Evolutionary conservation across 2,113 vertebrate species (phyloP).

Genomic region (Bucco capensis): DNA sequence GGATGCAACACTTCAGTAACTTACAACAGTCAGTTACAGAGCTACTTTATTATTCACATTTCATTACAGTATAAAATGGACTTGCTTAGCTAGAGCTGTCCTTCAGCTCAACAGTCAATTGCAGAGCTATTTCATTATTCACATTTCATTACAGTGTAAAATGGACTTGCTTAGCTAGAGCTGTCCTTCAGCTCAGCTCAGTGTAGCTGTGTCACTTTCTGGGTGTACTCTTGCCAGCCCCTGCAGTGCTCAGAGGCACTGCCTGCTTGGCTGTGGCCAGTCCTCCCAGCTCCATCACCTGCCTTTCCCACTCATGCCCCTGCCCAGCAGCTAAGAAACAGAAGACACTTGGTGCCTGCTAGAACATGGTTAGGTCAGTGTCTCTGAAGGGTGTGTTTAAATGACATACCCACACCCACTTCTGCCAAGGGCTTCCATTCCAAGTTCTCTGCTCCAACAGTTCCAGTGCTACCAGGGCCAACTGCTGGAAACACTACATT

Average conservation of each 20-base stretch:
- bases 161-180: neutral
- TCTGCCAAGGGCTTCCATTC: neutral
- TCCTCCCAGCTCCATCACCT: neutral
- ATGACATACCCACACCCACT: neutral
- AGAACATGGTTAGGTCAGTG: neutral
- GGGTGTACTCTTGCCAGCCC: neutral
- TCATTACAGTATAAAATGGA: neutral
- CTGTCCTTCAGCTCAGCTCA: neutral
- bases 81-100: neutral
- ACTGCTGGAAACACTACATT: neutral
- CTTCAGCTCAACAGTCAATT: neutral
- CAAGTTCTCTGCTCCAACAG: neutral
- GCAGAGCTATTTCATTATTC: neutral
- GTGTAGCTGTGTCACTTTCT: neutral
- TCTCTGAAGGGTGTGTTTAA: neutral
- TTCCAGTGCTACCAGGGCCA: neutral
- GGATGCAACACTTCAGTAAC: neutral
- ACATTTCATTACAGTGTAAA: neutral
- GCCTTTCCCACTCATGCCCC: neutral
- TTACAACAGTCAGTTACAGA: neutral
- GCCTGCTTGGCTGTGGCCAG: neutral
- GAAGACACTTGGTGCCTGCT: neutral
- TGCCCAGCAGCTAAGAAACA: neutral
- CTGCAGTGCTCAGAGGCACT: neutral
- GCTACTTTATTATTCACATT: neutral